These are phyloP conservation scores for Vannuccia rotundouncinata DNA, from an alignment of 2,888 invertebrate species.

Conservation along the genomic window DNA sequence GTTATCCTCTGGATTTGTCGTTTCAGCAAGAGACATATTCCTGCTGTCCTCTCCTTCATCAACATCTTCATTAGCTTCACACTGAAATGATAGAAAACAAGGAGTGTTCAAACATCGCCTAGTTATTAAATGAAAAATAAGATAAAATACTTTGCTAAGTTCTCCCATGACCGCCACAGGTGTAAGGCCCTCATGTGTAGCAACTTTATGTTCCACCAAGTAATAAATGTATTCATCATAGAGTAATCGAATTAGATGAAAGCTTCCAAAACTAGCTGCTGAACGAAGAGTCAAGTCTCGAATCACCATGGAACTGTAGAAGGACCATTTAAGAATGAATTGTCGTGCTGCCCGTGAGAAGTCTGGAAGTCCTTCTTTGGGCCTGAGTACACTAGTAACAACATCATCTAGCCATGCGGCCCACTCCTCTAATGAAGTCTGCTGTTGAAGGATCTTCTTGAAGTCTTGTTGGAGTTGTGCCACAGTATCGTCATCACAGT, in stretches of 20 bases:
- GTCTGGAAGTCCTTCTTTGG: constrained; percentile 65
- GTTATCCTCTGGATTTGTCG: not conserved
- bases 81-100: not conserved
- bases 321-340: constrained; percentile 95
- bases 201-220: constrained; percentile 72
- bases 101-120: not conserved
- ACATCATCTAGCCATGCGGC: constrained; percentile 91
- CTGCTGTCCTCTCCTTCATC: not conserved
- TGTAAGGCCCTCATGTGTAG: constrained; percentile 58
- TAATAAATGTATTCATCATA: constrained; percentile 99
- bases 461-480: constrained; percentile 83
- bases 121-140: not conserved
- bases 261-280: constrained; percentile 95
- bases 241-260: constrained; percentile 89
- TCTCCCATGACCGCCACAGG: constrained; percentile 83
- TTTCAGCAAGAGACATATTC: not conserved
- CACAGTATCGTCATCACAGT: constrained; percentile 78
- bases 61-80: not conserved
- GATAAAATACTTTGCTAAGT: constrained; percentile 42
- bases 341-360: constrained; percentile 61
- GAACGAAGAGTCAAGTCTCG: constrained; percentile 88
- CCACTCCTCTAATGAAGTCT: constrained; percentile 92
- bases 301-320: constrained; percentile 93
- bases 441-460: constrained; percentile 63
- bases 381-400: constrained; percentile 78